Percentiles rank a stretch among this genome's conserved stretches.
These are phyloP conservation scores for Marasmarcha lunaedactyla DNA, from an alignment of 2,888 invertebrate genomes.

Conservation along the genomic window DNA sequence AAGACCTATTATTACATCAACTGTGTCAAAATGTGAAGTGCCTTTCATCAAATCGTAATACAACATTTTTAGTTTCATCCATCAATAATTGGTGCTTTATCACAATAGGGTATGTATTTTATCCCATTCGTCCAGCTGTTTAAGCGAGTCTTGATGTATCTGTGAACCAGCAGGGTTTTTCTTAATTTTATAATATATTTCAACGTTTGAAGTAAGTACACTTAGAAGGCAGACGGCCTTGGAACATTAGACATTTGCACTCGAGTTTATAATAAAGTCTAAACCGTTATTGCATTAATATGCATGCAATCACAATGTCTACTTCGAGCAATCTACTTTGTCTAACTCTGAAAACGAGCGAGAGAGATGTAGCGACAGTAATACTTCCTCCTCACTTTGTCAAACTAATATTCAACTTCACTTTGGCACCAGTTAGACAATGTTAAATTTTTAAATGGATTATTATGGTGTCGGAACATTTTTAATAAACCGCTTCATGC, in stretches of 20 bases:
- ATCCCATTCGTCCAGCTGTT: too few relatives aligned
- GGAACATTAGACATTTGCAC: not conserved
- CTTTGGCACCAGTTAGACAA: conserved; percentile 5
- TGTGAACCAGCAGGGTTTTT: not conserved
- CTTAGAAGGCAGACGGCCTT: not conserved
- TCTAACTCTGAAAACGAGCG: too few relatives aligned
- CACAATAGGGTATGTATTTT: too few relatives aligned
- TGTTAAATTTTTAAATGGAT: conserved; percentile 27
- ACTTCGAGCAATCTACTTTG: too few relatives aligned
- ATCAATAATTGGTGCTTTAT: too few relatives aligned
- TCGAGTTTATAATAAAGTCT: not conserved
- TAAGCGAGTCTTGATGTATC: not conserved
- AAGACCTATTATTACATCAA: too few relatives aligned
- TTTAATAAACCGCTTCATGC: conserved; percentile 33
- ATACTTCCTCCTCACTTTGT: not conserved
- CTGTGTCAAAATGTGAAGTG: too few relatives aligned
- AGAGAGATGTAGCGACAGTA: not conserved
- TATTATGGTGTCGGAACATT: conserved; percentile 23
- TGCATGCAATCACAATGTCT: too few relatives aligned
- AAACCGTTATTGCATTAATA: not conserved
- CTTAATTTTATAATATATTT: too few relatives aligned
- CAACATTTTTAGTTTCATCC: too few relatives aligned
- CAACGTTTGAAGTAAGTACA: not conserved
- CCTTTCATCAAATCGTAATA: too few relatives aligned
- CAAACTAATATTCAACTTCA: too few relatives aligned